Conservation (phyloP, 2,888 invertebrate species). For the Campoletis raptor region DNA sequence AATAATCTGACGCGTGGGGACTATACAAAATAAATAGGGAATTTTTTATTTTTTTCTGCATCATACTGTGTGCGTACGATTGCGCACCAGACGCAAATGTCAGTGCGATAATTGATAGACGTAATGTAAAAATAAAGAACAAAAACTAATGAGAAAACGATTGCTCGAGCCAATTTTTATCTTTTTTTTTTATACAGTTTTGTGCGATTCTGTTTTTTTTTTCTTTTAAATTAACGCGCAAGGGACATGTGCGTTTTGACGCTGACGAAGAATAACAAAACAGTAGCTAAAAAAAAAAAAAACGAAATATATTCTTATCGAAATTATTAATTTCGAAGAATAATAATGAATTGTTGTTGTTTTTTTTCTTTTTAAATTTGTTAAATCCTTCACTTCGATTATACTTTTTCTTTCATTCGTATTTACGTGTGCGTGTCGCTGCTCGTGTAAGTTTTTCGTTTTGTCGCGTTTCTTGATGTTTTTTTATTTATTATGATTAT, state of each 20-base stretch:
- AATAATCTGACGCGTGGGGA: conserved; percentile 50
- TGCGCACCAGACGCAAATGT: conserved; percentile 40
- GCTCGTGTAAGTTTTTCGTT: conserved; percentile 26
- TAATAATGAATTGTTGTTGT: not conserved
- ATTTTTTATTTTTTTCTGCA: conserved; percentile 38
- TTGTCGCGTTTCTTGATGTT: conserved; percentile 1
- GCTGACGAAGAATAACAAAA: conserved; percentile 7
- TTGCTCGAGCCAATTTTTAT: conserved; percentile 7
- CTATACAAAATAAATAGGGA: conserved; percentile 69
- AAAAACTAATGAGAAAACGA: conserved; percentile 17
- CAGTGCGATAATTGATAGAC: conserved; percentile 34
- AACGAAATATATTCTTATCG: not conserved
- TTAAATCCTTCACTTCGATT: conserved; percentile 33
- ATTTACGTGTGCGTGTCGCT: conserved; percentile 54
- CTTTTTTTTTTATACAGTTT: conserved; percentile 10
- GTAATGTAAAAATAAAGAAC: conserved; percentile 8
- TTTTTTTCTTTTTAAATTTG: too few relatives aligned
- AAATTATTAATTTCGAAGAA: conserved; percentile 20
- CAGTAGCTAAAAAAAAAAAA: not conserved
- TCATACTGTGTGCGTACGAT: conserved; percentile 58
- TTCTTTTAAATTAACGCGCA: conserved; percentile 6
- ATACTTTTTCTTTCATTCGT: conserved; percentile 38
- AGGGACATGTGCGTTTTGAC: conserved; percentile 10
- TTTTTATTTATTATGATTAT: not conserved
- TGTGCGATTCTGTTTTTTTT: conserved; percentile 17